Base-by-base conservation (phyloP, 2,888 invertebrate genomes). In the Actias luna region DNA sequence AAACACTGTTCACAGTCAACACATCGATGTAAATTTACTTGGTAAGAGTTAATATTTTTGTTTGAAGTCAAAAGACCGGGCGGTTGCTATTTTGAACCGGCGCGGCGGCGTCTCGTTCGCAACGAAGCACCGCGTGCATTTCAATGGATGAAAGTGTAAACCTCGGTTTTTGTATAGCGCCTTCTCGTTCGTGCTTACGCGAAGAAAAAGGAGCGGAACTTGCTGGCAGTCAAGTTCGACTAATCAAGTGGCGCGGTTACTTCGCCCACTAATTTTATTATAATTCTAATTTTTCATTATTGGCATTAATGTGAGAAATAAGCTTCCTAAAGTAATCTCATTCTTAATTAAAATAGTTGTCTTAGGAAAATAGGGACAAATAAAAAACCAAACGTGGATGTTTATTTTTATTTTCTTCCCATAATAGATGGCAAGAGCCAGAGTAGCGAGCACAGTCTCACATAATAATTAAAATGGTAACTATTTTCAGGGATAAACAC, bases 121-220 rank as follows among this genome's bases (percentile, higher is more conserved):
- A 75, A 78, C 85, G 85, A 82, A 83, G 88, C 85, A 86, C 85
- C 87, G 89, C 89, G 87, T 90, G 89, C 90, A 87, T 90, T 88
- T 91, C 91, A 87, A 88, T 85, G 85, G 91, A 89, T 89, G 92
- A 91, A 92, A 90, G 92, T 91, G 83, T 90, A 89, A 85, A 85
- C 90, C 83, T 85, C 83, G 87, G 89, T 92, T 91, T 92, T 92
- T 92, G 92, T 92, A 89, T 91, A 88, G 86, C 85, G 83, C 83
- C 74, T 73, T 89, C 91, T 90, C 89, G 77, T 76, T 90, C 75
- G 64, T 71, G 67, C 82, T 57, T 68, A 70, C 67, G 69, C 59
- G 85, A 64, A 70, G 69, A 87, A 91, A 76, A 81, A 80, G 79
- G 89, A 88, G 63, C 69, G 67, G 75, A 63, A 70, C 74, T 76